Conservation (phyloP, 2,797 vertebrate species). For the Anguilla pacifica region DNA sequence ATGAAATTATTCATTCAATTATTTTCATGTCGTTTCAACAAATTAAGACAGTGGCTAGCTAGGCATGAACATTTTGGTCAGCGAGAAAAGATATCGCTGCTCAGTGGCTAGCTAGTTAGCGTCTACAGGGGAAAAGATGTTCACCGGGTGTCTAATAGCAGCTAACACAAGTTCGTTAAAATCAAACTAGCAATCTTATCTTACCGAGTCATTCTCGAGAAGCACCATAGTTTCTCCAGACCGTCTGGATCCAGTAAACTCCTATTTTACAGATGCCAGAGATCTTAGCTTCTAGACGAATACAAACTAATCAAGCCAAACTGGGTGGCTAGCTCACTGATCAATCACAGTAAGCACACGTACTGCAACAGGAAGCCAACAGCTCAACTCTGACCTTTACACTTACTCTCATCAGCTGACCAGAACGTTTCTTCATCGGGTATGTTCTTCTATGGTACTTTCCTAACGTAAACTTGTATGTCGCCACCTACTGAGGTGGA, state of each 20-base stretch:
- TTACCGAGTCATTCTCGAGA: constrained; percentile 80
- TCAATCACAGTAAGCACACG: constrained; percentile 38
- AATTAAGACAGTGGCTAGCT: neutral
- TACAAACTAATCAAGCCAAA: neutral
- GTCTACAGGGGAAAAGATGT: neutral
- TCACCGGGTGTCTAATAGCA: neutral
- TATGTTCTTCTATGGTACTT: too few species aligned
- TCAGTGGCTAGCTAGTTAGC: neutral
- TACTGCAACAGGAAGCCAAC: constrained; percentile 68
- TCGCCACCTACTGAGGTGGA: neutral
- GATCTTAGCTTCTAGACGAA: constrained; percentile 14
- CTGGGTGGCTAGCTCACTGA: neutral
- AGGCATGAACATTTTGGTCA: neutral
- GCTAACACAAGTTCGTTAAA: neutral
- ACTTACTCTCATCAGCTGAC: constrained; percentile 24
- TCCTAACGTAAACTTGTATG: neutral
- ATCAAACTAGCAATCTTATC: constrained; percentile 24
- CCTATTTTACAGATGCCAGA: neutral
- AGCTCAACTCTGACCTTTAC: constrained; percentile 56
- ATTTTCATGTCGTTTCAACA: neutral
- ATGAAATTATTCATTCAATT: too few species aligned
- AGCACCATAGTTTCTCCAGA: constrained; percentile 68
- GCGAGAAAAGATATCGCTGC: neutral
- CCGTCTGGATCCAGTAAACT: neutral
- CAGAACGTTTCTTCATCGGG: neutral